Conservation (phyloP, 2,797 vertebrate genomes). For the Tokudaia muenninki region DNA sequence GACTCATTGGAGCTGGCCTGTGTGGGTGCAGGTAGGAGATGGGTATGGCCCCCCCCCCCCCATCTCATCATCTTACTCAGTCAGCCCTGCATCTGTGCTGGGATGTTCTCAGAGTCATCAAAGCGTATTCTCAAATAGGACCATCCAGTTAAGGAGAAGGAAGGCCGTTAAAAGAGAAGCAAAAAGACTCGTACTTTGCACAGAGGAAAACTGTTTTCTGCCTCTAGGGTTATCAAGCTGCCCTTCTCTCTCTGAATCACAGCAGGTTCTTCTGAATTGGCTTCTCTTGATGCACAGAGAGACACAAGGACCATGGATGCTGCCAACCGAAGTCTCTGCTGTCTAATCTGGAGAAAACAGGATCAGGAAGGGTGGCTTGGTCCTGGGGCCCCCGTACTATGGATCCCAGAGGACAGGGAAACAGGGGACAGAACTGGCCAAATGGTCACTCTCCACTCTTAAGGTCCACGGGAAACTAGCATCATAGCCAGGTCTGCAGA, state of each 20-base stretch:
- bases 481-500: neutral
- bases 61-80: neutral
- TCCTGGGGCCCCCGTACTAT: neutral
- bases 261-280: neutral
- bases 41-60: neutral
- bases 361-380: neutral
- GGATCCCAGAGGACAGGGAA: neutral
- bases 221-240: neutral
- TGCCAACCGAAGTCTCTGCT: neutral
- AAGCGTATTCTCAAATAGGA: neutral
- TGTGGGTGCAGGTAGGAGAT: neutral
- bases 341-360: neutral
- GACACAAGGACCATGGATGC: too few relatives aligned
- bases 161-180: neutral
- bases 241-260: neutral
- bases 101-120: neutral
- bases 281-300: neutral
- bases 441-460: neutral
- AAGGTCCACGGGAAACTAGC: neutral
- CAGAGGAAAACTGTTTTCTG: neutral
- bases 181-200: too few relatives aligned
- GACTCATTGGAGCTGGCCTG: neutral
- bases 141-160: neutral
- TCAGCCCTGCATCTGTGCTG: neutral
- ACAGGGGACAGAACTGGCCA: neutral